These are phyloP conservation scores for Coreoperca whiteheadi DNA, from an alignment of 2,113 vertebrate genomes.

Conservation along the genomic window DNA sequence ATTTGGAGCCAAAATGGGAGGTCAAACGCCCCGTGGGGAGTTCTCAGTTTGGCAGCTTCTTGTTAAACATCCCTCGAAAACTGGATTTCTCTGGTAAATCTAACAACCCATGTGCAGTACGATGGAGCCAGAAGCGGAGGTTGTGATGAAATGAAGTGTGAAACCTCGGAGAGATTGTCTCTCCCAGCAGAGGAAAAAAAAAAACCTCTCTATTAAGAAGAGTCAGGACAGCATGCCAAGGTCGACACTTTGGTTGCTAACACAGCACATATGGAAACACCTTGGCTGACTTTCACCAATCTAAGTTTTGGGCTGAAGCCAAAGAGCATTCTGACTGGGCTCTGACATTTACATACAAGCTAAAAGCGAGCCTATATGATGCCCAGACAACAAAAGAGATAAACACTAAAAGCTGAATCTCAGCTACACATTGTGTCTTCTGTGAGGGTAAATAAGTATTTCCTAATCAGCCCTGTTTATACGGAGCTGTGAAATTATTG, in stretches of 20 bases:
- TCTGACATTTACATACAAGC: conserved; percentile 43
- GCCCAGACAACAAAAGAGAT: not conserved
- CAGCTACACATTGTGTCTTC: not conserved
- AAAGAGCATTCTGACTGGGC: conserved; percentile 35
- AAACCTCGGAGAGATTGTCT: conserved; percentile 27
- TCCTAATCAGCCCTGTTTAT: conserved; percentile 18
- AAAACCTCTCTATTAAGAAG: conserved; percentile 11
- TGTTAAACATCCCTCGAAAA: conserved; percentile 56
- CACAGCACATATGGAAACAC: conserved; percentile 68
- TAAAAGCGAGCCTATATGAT: not conserved
- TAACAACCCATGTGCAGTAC: conserved; percentile 33
- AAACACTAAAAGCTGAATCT: conserved; percentile 13
- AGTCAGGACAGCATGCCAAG: conserved; percentile 51
- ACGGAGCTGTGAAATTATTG: not conserved
- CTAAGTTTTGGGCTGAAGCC: conserved; percentile 49
- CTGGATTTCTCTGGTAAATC: conserved; percentile 45
- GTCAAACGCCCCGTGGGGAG: conserved; percentile 57
- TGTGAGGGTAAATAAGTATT: not conserved
- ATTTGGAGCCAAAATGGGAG: conserved; percentile 37
- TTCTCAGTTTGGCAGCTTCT: conserved; percentile 58
- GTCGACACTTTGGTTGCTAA: conserved; percentile 58
- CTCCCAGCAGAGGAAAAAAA: conserved; percentile 5
- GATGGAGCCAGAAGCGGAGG: conserved; percentile 48
- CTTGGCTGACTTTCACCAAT: conserved; percentile 51
- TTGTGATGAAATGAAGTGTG: conserved; percentile 36